Conservation (phyloP, 2,797 vertebrate species). For the Gymnothorax reevesii region DNA sequence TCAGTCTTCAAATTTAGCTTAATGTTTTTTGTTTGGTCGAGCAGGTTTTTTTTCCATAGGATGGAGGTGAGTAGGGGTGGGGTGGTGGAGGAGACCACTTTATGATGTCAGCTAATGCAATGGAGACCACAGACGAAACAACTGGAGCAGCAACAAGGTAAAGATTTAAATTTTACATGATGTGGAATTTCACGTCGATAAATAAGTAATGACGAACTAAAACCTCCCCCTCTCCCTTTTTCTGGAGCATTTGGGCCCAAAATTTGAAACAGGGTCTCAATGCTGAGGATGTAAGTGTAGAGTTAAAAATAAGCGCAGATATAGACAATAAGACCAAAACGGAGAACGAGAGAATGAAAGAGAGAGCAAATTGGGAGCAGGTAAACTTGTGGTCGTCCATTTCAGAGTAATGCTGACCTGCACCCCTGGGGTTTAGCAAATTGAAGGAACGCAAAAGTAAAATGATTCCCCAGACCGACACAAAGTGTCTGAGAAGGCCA, state of each 20-base stretch:
- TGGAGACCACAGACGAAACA: constrained; percentile 65
- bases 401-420: constrained; percentile 16
- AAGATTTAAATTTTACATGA: constrained; percentile 78
- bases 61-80: not conserved
- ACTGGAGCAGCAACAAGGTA: constrained; percentile 72
- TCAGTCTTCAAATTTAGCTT: not conserved
- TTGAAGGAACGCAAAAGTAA: constrained; percentile 10
- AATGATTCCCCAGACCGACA: constrained; percentile 14
- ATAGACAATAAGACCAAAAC: not conserved
- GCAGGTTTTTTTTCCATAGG: not conserved
- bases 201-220: constrained; percentile 71
- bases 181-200: constrained; percentile 73
- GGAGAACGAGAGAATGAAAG: not conserved
- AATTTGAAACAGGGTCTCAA: not conserved
- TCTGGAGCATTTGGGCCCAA: not conserved
- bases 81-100: not conserved
- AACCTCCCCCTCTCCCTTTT: not conserved
- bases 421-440: constrained; percentile 11
- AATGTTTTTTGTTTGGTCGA: not conserved
- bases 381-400: constrained; percentile 10
- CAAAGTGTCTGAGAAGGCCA: constrained; percentile 16
- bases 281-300: not conserved
- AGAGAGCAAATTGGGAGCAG: constrained; percentile 17
- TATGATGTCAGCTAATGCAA: constrained; percentile 46
- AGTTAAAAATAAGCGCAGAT: not conserved